Conservation (phyloP, 2,113 vertebrate species). For the Bos taurus region ARS-UCD2.0 NC_037336.1:33672001-33672500, state of each 20-base stretch:
- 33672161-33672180: not conserved
- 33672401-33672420: not conserved
- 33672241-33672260: not conserved
- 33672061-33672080: no score
- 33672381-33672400: not conserved
- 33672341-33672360: not conserved
- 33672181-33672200: not conserved
- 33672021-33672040: not conserved
- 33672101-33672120: no score
- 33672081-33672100: no score
- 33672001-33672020: fast-evolving
- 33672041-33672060: not conserved
- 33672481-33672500: not conserved
- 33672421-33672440: not conserved
- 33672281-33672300: not conserved
- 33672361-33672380: not conserved
- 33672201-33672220: not conserved
- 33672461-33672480: not conserved
- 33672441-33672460: not conserved
- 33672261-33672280: not conserved
- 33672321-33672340: not conserved
- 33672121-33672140: no score
- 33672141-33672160: not conserved
- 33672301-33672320: not conserved
- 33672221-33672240: not conserved